Evolutionary conservation across 2,797 vertebrate species (phyloP), one percentile per base, ranked within the genome.

Genomic region (Sebastes minor): DNA sequence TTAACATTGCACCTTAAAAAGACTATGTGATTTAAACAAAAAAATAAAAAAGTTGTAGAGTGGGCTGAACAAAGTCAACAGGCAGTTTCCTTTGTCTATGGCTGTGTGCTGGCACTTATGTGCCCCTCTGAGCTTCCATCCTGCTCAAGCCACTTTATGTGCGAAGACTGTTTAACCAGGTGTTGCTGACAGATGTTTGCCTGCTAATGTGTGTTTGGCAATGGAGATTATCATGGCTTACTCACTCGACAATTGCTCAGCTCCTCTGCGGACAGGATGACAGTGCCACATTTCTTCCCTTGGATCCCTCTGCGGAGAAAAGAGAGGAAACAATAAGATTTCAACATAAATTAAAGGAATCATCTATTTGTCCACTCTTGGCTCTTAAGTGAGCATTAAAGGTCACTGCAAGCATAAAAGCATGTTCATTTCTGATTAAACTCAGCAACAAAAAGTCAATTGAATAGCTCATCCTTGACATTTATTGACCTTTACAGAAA

Each of bases 191-290:
- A 81, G 83, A 86, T 78, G 83, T 89, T 87, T 85, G 30, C 68
- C 62, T 82, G 65, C 72, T 86, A 77, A 83, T 77, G 53, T 80
- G 57, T 73, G 71, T 84, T 86, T 82, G 74, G 30, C 38, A 59
- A 14, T 8, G 42, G 59, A 80, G 78, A 80, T 84, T 61, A 78
- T 84, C 53, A 67, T 46, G 23, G 72, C 57, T 76, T 86, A 96
- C 97, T 97, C 92, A 99, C 98, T 95, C 98, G 94, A 87, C 98
- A 99, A 89, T 98, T 98, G 86, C 97, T 96, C 86, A 99, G 91
- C 91, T 99, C 98, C 89, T 99, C 98, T 0, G 97, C 98, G 0
- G 96, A 95, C 79, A 99, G 94, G 92, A 99, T 93, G 93, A 99
- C 96, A 57, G 93, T 95, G 65, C 98, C 97, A 7, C 98, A 99